Base-by-base conservation (phyloP, 2,888 invertebrate genomes). In the Euspilapteryx auroguttella region DNA sequence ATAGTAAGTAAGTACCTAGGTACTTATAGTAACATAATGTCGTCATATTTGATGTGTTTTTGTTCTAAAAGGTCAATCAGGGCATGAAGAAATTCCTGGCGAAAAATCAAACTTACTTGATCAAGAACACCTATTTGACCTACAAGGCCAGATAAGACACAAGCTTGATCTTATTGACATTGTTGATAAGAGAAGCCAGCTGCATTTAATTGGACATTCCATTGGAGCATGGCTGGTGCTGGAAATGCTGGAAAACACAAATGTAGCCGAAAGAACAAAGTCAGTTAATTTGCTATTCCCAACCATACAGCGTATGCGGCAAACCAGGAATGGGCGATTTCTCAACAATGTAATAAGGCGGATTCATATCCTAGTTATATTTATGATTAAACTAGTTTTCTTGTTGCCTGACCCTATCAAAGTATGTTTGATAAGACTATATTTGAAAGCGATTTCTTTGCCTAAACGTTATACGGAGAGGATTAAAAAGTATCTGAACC, bases 141-240 rank as follows among this genome's bases (percentile, higher is more conserved):
- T 96, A 27, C 63, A 84, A 34, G 93, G 88, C 15, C 95, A 96
- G 77, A 56, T 87, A 28, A 51, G 80, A 31, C 90, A 92, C 55
- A 94, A 93, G 71, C 73, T 87, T 25, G 79, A 81, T 31, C 88
- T 95, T 48, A 83, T 95, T 31, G 73, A 81, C 39, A 80, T 82
- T 49, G 76, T 94, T 36, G 88, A 91, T 30, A 57, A 76, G 36
- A 75, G 82, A 45, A 81, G 85, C n/a, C 85, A 79, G 49, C 55
- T 96, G 22, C 86, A 92, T 55, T 62, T 95, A 21, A 79, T 95
- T 40, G 94, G 91, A 2, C 95, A 96, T 75, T 95, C 95, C 1
- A 90, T 95, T 46, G 96, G 96, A 3, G 81, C 87, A 29, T 92
- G 93, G 82, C 83, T 94, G 46, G 79, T 85, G 35, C 50, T 93